Evolutionary conservation across 2,113 vertebrate species (phyloP).

Genomic region (Campylomormyrus numenius): DNA sequence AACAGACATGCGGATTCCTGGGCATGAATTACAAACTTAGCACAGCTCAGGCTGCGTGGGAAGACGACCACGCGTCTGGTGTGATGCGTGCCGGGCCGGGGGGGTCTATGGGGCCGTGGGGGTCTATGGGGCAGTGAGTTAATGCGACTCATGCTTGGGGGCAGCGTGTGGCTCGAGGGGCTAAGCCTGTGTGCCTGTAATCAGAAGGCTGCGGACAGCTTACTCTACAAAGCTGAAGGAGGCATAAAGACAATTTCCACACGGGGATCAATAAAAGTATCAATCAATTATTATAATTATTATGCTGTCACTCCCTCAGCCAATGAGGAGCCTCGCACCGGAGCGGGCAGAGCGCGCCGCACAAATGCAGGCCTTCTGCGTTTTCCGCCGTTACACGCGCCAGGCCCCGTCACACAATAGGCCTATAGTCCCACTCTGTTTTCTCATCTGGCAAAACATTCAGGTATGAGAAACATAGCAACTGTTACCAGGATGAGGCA

Average conservation of each 20-base stretch:
- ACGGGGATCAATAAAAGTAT: no score
- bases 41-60: neutral
- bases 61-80: neutral
- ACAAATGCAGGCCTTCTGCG: neutral
- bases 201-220: no score
- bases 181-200: no score
- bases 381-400: neutral
- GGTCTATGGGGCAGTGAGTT: neutral
- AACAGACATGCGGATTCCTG: neutral
- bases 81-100: no score
- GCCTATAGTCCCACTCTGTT: neutral
- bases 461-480: constrained; percentile 1
- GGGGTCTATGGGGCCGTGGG: neutral
- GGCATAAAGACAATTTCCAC: no score
- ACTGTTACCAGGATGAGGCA: neutral
- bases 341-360: neutral
- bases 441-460: neutral
- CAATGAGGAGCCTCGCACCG: neutral
- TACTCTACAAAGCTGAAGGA: no score
- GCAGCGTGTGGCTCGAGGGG: no score
- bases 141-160: neutral
- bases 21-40: neutral
- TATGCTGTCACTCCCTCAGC: neutral
- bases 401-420: neutral
- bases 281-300: no score